A percentile compares a stretch with the other conserved stretches of the same genome.
These are phyloP conservation scores for Catharus minimus DNA, from an alignment of 2,113 vertebrate species.

Conservation along the genomic window DNA sequence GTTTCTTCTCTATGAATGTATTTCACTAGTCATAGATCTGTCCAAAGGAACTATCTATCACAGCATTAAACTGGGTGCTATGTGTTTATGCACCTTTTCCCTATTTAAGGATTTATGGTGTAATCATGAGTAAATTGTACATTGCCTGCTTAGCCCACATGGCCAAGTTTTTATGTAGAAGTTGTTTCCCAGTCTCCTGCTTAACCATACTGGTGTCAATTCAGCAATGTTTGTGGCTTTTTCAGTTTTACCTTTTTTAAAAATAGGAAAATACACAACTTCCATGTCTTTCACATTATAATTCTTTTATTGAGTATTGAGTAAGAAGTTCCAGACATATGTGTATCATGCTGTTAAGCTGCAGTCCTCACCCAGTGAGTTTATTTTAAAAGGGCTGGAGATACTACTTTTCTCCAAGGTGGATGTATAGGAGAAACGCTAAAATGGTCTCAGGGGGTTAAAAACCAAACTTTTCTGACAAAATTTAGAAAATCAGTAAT, in stretches of 20 bases:
- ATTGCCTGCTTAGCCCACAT: background rate
- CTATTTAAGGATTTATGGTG: background rate
- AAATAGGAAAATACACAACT: background rate
- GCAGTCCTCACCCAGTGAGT: background rate
- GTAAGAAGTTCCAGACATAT: background rate
- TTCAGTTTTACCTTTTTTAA: background rate
- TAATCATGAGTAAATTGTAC: background rate
- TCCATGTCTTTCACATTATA: background rate
- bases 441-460: too few species aligned
- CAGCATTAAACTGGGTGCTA: background rate
- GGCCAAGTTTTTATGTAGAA: background rate
- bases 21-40: background rate
- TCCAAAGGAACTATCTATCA: background rate
- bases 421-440: background rate
- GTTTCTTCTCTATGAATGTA: background rate
- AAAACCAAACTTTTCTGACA: background rate
- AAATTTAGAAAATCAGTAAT: background rate
- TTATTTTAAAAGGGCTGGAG: background rate
- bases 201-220: background rate
- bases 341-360: background rate
- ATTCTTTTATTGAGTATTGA: background rate
- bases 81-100: background rate
- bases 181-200: background rate
- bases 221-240: background rate
- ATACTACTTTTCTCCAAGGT: background rate